Base-by-base conservation (phyloP, 2,113 vertebrate genomes). In the Benthochromis sp. region DNA sequence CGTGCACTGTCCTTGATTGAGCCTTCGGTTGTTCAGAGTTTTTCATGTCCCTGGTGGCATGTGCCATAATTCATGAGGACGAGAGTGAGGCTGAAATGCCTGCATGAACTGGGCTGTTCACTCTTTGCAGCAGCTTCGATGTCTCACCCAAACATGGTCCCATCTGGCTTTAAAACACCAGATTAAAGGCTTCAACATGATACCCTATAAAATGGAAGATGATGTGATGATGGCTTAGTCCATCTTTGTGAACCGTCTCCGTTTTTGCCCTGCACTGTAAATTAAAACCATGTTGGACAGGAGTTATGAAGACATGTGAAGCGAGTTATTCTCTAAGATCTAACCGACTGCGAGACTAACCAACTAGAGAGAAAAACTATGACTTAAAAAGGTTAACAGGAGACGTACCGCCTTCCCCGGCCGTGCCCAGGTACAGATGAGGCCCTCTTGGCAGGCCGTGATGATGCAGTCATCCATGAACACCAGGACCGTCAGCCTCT, bases 391-490 rank as follows among this genome's bases (percentile, higher is more conserved):
- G 7, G 27, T 54, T 9, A n/a, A 50, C 5, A 43, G 71, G 3
- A 24, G 57, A 87, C 98, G 90, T 95, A 98, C 98, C 54, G 91
- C 96, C 95, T 97, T 97, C 59, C 98, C 97, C 0, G 98, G 98
- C 92, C 98, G 92, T 0, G 97, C 98, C 98, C 98, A 98, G 82
- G 98, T 98, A 59, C 97, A 98, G 95, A 98, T 98, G 92, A 98
- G 97, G 0, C 98, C 98, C 90, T 98, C 97, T 80, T 98, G 98
- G 94, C 98, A 99, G 57, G 97, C 98, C 0, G 98, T 99, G 93
- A 99, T 97, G 90, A 98, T 98, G 80, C 98, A 99, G 94, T 98
- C 98, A 92, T 98, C 98, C 96, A 98, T 95, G 95, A 99, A 99
- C 1, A 98, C 97, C 24, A 99, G 95, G n/a, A 99, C 98, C 0